Conservation (phyloP, 2,113 vertebrate species). For the Gobius niger region DNA sequence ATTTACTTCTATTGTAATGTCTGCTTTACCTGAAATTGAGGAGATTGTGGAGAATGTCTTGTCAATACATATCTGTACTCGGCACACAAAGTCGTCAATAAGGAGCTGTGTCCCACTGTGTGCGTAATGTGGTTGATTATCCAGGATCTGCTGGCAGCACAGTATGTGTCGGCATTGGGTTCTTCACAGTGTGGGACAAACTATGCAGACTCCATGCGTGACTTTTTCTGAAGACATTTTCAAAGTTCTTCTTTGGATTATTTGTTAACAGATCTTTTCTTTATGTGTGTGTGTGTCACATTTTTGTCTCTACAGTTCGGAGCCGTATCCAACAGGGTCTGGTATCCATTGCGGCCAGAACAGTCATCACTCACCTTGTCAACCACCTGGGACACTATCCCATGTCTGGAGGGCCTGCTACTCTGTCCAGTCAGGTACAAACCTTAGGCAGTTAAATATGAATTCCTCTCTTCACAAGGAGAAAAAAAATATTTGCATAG, state of each 20-base stretch:
- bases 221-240: slow-evolving; percentile 2
- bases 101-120: slow-evolving; percentile 36
- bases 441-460: slow-evolving; percentile 2
- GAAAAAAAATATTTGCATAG: too few species aligned
- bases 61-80: slow-evolving; percentile 65
- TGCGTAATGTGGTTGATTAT: slow-evolving; percentile 76
- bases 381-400: slow-evolving; percentile 98
- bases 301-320: slow-evolving; percentile 78
- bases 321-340: slow-evolving; percentile 94
- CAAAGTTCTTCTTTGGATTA: background rate
- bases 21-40: slow-evolving; percentile 22
- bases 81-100: slow-evolving; percentile 48
- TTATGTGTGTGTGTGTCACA: background rate
- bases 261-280: background rate
- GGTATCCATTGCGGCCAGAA: slow-evolving; percentile 94
- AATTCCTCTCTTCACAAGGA: background rate
- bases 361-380: slow-evolving; percentile 96
- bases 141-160: slow-evolving; percentile 57
- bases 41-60: slow-evolving; percentile 47
- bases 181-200: slow-evolving; percentile 49
- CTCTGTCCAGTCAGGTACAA: slow-evolving; percentile 93
- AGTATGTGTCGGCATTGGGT: slow-evolving; percentile 72
- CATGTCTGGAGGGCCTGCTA: slow-evolving; percentile 95
- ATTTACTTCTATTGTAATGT: background rate
- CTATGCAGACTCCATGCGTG: slow-evolving; percentile 41